Evolutionary conservation across 2,888 invertebrate species (phyloP).

Genomic region (Bhutanitis thaidina): DNA sequence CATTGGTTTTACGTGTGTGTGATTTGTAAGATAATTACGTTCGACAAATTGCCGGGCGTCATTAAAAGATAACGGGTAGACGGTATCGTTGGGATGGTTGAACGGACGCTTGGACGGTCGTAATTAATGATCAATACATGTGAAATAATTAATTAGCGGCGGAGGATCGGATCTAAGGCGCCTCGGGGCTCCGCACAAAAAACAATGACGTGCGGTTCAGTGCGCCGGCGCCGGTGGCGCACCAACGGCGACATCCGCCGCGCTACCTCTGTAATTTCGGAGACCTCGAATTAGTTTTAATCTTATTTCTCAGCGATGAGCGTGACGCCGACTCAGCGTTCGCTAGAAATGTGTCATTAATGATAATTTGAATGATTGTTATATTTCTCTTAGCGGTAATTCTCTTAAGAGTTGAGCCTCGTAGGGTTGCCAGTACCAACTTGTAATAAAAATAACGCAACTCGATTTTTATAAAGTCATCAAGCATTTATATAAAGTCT

Average conservation of each 20-base stretch:
- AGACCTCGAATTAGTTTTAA: constrained; percentile 77
- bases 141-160: constrained; percentile 78
- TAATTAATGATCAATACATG: constrained; percentile 80
- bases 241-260: constrained; percentile 66
- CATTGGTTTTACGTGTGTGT: constrained; percentile 61
- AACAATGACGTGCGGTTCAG: constrained; percentile 79
- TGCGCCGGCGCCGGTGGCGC: constrained; percentile 61
- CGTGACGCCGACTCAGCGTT: constrained; percentile 65
- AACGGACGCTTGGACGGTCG: constrained; percentile 40
- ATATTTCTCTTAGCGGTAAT: constrained; percentile 41
- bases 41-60: constrained; percentile 74
- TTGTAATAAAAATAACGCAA: neutral
- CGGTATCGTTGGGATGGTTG: constrained; percentile 41
- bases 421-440: neutral
- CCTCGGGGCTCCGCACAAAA: constrained; percentile 69
- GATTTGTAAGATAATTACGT: constrained; percentile 74
- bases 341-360: constrained; percentile 73
- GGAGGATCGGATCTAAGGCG: constrained; percentile 58
- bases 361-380: constrained; percentile 69
- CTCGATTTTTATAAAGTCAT: neutral
- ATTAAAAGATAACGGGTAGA: constrained; percentile 72
- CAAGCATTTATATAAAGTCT: too few species aligned
- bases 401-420: neutral
- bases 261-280: constrained; percentile 72
- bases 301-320: constrained; percentile 66